Evolutionary conservation across 2,797 vertebrate species (phyloP).

Genomic region (Enteromius trimaculatus): DNA sequence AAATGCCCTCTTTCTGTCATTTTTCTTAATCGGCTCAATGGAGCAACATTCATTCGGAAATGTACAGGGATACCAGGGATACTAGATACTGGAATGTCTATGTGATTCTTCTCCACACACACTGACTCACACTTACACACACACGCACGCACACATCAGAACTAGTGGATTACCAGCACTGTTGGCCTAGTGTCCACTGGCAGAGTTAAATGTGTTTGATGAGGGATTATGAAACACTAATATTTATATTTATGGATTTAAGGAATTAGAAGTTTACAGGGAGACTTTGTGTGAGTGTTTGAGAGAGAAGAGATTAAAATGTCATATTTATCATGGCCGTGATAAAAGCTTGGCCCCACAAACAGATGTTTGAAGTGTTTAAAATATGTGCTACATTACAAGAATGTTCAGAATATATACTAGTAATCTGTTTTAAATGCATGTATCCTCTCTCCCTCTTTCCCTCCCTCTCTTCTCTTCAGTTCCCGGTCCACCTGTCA

Average conservation of each 20-base stretch:
- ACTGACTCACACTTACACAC: conserved; percentile 12
- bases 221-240: conserved; percentile 51
- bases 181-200: conserved; percentile 45
- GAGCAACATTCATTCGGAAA: conserved; percentile 39
- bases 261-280: conserved; percentile 39
- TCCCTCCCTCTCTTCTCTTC: background rate
- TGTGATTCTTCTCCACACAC: conserved; percentile 20
- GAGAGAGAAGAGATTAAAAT: conserved; percentile 34
- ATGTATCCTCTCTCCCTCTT: conserved; percentile 7
- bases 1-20: conserved; percentile 51
- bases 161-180: conserved; percentile 37
- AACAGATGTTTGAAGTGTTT: conserved; percentile 41
- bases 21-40: conserved; percentile 48
- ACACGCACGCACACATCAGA: background rate
- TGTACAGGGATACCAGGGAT: conserved; percentile 31
- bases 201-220: conserved; percentile 52
- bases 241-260: conserved; percentile 53
- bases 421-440: conserved; percentile 32
- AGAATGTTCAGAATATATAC: background rate
- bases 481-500: conserved; percentile 81
- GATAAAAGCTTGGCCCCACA: conserved; percentile 27
- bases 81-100: conserved; percentile 40
- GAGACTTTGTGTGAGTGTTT: conserved; percentile 29
- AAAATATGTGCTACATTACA: conserved; percentile 16
- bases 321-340: conserved; percentile 16